phyloP scores from a whole-genome alignment of 2,888 invertebrate species.

The Osmoderma eremita region DNA sequence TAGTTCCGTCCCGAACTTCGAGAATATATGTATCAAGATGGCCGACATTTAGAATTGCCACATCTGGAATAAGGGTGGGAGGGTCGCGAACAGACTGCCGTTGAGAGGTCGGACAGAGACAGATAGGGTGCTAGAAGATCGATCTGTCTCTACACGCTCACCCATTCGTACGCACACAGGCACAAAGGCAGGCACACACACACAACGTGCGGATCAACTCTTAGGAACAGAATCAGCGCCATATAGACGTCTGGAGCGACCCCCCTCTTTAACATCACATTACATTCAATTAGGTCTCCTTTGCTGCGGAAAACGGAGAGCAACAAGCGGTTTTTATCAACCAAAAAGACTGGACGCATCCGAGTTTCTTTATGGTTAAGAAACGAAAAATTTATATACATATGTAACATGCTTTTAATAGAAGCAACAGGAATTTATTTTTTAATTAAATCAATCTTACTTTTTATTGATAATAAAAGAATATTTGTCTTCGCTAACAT shows the following conservation, averaged over 20 bases:
- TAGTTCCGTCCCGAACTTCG: slow-evolving; percentile 17
- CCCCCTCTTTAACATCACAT: slow-evolving; percentile 54
- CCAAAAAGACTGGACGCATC: slow-evolving; percentile 23
- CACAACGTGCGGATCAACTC: slow-evolving; percentile 32
- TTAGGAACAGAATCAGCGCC: slow-evolving; percentile 55
- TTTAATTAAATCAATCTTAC: too few relatives aligned
- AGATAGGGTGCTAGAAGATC: slow-evolving; percentile 51
- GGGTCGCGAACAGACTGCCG: slow-evolving; percentile 14
- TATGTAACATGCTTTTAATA: neutral
- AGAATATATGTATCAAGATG: slow-evolving; percentile 55
- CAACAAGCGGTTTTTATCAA: slow-evolving; percentile 48
- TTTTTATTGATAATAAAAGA: too few relatives aligned
- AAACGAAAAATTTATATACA: neutral
- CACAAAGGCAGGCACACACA: slow-evolving; percentile 37
- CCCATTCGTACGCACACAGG: slow-evolving; percentile 15
- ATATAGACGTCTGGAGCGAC: slow-evolving; percentile 61
- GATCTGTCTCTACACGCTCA: slow-evolving; percentile 54
- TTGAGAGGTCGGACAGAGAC: slow-evolving; percentile 44
- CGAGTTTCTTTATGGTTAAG: neutral
- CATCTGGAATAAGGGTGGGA: slow-evolving; percentile 42
- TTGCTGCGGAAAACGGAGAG: slow-evolving; percentile 45
- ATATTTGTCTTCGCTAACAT: too few relatives aligned
- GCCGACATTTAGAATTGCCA: slow-evolving; percentile 51
- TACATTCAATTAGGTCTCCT: slow-evolving; percentile 56
- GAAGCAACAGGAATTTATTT: too few relatives aligned